phyloP scores from a whole-genome alignment of 1,140 invertebrate species.

The Drosophila kohkoa region DNA sequence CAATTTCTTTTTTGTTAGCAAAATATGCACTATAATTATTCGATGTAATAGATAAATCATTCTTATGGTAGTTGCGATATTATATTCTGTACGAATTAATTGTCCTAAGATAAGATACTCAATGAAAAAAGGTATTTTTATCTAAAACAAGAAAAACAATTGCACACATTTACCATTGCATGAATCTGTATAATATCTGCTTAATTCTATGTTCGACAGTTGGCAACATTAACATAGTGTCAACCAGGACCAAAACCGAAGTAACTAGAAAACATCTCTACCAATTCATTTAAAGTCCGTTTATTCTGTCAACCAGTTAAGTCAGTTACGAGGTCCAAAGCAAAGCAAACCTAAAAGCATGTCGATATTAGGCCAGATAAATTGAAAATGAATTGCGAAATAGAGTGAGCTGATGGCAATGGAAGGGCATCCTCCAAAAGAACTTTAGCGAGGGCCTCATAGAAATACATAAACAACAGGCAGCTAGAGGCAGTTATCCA shows the following conservation, averaged over 20 bases:
- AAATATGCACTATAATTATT: no score
- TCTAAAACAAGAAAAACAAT: no score
- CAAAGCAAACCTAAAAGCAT: constrained; percentile 59
- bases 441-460: constrained; percentile 35
- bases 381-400: constrained; percentile 80
- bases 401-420: constrained; percentile 20
- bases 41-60: no score
- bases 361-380: constrained; percentile 83
- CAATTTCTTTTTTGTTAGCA: no score
- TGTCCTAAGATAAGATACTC: no score
- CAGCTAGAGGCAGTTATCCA: constrained; percentile 4
- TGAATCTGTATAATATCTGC: background rate
- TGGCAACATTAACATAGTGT: background rate
- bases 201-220: constrained; percentile 23
- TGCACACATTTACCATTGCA: background rate
- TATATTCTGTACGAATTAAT: no score
- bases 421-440: background rate
- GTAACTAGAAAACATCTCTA: constrained; percentile 13
- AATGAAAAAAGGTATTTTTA: no score
- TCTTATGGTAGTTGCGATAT: no score
- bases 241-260: background rate
- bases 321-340: constrained; percentile 40
- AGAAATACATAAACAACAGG: constrained; percentile 59
- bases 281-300: constrained; percentile 31
- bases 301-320: constrained; percentile 56